Percentiles rank a stretch among this genome's conserved stretches.
Conservation (phyloP, 2,888 invertebrate genomes). For the Philaethria dido region DNA sequence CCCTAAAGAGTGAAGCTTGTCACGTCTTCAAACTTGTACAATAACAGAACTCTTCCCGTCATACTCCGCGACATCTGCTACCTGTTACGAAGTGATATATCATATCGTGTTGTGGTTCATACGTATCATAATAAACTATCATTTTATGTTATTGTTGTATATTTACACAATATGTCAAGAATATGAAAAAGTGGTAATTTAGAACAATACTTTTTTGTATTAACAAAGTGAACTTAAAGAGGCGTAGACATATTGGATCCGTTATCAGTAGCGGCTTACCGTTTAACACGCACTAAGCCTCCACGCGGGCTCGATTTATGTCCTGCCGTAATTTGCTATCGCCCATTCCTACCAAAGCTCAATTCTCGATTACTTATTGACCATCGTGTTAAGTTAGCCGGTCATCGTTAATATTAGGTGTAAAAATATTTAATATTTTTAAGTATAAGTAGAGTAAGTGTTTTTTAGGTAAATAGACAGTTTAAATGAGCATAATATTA, state of each 20-base stretch:
- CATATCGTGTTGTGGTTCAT: background rate
- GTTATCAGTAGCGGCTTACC: slow-evolving; percentile 74
- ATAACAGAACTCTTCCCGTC: slow-evolving; percentile 60
- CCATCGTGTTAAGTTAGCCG: slow-evolving; percentile 50
- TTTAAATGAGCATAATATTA: background rate
- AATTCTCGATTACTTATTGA: slow-evolving; percentile 68
- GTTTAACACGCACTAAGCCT: slow-evolving; percentile 58
- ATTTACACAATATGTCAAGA: background rate
- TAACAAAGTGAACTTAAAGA: slow-evolving; percentile 58
- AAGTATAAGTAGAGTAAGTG: background rate
- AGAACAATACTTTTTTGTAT: slow-evolving; percentile 3
- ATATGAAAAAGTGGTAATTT: background rate
- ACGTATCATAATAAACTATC: slow-evolving; percentile 26
- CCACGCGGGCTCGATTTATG: slow-evolving; percentile 76
- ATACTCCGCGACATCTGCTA: slow-evolving; percentile 50
- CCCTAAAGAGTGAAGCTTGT: slow-evolving; percentile 46
- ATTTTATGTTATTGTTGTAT: background rate
- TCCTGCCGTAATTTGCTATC: slow-evolving; percentile 70
- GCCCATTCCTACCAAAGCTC: slow-evolving; percentile 43
- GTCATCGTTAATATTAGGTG: background rate
- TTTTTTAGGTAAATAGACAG: background rate
- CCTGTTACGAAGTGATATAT: slow-evolving; percentile 39
- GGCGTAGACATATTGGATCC: slow-evolving; percentile 73
- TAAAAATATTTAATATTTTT: background rate
- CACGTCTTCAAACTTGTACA: slow-evolving; percentile 68